Conservation (phyloP, 2,113 vertebrate genomes). For the Gnathonemus echidnorhynchus region DNA sequence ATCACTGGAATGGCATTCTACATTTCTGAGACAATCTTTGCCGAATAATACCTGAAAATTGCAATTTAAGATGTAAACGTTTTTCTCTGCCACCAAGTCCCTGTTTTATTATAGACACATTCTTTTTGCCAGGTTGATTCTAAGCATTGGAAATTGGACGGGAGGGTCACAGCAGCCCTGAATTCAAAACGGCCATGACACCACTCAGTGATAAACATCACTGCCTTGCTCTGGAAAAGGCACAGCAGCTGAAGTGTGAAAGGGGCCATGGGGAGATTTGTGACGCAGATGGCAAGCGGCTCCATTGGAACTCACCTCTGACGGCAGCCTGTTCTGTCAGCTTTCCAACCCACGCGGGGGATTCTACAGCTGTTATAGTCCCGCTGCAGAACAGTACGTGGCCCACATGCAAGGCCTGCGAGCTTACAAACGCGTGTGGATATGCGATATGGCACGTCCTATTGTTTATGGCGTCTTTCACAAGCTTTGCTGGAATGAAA, state of each 20-base stretch:
- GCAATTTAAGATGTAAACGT: neutral
- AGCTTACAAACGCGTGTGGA: neutral
- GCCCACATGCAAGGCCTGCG: neutral
- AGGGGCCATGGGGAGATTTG: neutral
- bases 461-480: neutral
- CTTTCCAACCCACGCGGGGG: neutral
- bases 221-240: neutral
- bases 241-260: neutral
- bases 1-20: neutral
- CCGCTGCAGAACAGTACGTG: neutral
- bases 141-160: neutral
- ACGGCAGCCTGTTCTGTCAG: neutral
- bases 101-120: neutral
- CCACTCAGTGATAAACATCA: neutral
- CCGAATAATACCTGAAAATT: neutral
- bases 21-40: neutral
- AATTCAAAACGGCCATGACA: neutral
- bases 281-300: conserved; percentile 19
- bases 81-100: neutral
- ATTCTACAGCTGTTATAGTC: conserved; percentile 2
- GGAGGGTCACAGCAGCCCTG: neutral
- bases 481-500: neutral
- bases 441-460: neutral
- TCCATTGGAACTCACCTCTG: conserved; percentile 6
- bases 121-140: neutral